A percentile compares a stretch with the other conserved stretches of the same genome.
These are phyloP conservation scores for Lycaena phlaeas DNA, from an alignment of 2,888 invertebrate species.

Conservation along the genomic window DNA sequence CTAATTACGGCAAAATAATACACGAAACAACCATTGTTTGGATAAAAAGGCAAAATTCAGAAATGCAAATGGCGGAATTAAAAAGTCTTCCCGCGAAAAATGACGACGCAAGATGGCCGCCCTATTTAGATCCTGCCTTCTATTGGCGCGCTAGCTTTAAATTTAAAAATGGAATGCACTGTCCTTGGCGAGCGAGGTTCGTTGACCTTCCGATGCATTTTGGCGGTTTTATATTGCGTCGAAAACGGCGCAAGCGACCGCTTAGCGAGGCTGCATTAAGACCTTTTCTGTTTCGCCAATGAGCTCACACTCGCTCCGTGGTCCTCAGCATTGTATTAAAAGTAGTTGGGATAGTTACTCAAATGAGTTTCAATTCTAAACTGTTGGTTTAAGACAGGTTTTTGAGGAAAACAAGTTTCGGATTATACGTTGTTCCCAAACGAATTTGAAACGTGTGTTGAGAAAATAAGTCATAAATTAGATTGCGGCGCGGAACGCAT, in stretches of 20 bases:
- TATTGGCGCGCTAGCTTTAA: conserved; percentile 69
- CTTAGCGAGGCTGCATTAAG: conserved; percentile 25
- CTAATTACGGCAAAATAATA: conserved; percentile 65
- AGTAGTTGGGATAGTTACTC: conserved; percentile 18
- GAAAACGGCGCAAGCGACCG: conserved; percentile 38
- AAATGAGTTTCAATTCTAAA: conserved; percentile 24
- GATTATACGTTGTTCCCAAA: conserved; percentile 14
- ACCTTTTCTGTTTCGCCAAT: conserved; percentile 29
- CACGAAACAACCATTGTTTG: conserved; percentile 52
- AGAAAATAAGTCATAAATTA: conserved; percentile 17
- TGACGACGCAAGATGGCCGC: conserved; percentile 65
- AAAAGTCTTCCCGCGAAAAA: conserved; percentile 50
- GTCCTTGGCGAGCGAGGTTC: conserved; percentile 66
- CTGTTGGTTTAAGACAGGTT: conserved; percentile 21
- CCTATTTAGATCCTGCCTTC: conserved; percentile 68
- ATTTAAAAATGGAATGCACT: conserved; percentile 72
- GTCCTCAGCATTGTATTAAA: conserved; percentile 18
- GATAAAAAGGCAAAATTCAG: conserved; percentile 43
- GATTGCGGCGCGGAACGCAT: conserved; percentile 17
- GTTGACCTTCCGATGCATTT: conserved; percentile 72
- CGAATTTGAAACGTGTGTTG: conserved; percentile 19
- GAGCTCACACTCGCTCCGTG: conserved; percentile 29
- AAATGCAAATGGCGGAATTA: conserved; percentile 47
- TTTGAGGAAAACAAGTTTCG: conserved; percentile 15
- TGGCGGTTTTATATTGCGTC: conserved; percentile 48